Evolutionary conservation across 2,113 vertebrate genomes (phyloP), one percentile per base, ranked within the genome.

Genomic region (Carettochelys insculpta): DNA sequence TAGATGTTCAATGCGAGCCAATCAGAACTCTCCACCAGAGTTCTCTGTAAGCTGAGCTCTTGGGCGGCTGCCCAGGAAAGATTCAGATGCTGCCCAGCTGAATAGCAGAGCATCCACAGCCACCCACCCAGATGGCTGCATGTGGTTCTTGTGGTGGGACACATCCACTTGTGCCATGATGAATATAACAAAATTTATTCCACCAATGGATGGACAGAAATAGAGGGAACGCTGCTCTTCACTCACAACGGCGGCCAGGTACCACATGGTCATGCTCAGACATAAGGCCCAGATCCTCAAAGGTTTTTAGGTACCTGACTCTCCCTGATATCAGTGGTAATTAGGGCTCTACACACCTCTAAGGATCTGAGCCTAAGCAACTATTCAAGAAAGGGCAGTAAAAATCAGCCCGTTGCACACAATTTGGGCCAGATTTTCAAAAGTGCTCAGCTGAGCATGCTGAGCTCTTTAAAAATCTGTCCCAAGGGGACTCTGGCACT

Each of bases 1-100:
- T 76, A 0, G 0, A 25, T 56, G 16, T 7, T 75, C 38, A 88
- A 82, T 29, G 38, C 29, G 50, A 50, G 25, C 3, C 54, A 48
- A 54, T 0, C 0, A 0, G 13, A 76, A 45, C 2, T 79, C 31
- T 87, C 51, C 48, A n/a, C n/a, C n/a, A n/a, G n/a, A n/a, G n/a
- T n/a, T n/a, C n/a, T n/a, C n/a, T n/a, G n/a, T n/a, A n/a, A n/a
- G n/a, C n/a, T n/a, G n/a, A n/a, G n/a, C n/a, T n/a, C n/a, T n/a
- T n/a, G n/a, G n/a, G n/a, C n/a, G n/a, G n/a, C n/a, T n/a, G n/a
- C n/a, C n/a, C n/a, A n/a, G n/a, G n/a, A n/a, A n/a, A n/a, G n/a
- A n/a, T n/a, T n/a, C n/a, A n/a, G n/a, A n/a, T n/a, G n/a, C n/a
- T n/a, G n/a, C n/a, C n/a, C n/a, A n/a, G n/a, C n/a, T n/a, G n/a